phyloP scores from a whole-genome alignment of 2,888 invertebrate species.

The Acronicta alni region DNA sequence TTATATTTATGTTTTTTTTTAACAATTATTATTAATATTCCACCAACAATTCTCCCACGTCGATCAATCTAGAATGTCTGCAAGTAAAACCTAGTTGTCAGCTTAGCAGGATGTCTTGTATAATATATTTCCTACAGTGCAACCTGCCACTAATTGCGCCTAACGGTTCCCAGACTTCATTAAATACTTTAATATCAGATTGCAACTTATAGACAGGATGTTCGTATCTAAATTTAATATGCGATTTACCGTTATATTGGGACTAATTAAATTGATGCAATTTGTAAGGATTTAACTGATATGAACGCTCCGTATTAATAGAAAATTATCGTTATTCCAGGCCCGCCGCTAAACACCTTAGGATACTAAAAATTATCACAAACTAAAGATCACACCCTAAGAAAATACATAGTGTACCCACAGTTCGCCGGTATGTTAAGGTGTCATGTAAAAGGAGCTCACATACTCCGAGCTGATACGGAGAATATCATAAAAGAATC shows the following conservation, averaged over 20 bases:
- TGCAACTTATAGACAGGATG: constrained; percentile 38
- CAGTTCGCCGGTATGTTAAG: too few relatives aligned
- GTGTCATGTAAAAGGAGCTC: too few relatives aligned
- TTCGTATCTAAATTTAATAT: constrained; percentile 38
- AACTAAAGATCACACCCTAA: too few relatives aligned
- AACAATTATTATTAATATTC: constrained; percentile 5
- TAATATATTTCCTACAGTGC: constrained; percentile 27
- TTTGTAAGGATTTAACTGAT: background rate
- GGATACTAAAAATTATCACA: too few relatives aligned
- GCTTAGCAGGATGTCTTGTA: constrained; percentile 31
- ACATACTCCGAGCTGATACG: too few relatives aligned
- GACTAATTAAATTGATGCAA: constrained; percentile 5
- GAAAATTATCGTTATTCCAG: too few relatives aligned
- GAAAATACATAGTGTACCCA: too few relatives aligned
- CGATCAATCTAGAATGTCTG: constrained; percentile 22
- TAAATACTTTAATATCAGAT: constrained; percentile 43
- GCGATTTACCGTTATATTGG: constrained; percentile 21
- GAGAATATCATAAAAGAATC: too few relatives aligned
- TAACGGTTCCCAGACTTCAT: constrained; percentile 39
- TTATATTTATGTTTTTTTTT: too few relatives aligned
- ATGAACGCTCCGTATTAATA: background rate
- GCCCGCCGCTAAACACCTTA: too few relatives aligned
- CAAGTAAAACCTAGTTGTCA: constrained; percentile 7
- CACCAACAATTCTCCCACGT: constrained; percentile 11
- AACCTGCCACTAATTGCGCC: constrained; percentile 34